Evolutionary conservation across 2,797 vertebrate genomes (phyloP), one percentile per base, ranked within the genome.

Genomic region (Siniperca scherzeri): DNA sequence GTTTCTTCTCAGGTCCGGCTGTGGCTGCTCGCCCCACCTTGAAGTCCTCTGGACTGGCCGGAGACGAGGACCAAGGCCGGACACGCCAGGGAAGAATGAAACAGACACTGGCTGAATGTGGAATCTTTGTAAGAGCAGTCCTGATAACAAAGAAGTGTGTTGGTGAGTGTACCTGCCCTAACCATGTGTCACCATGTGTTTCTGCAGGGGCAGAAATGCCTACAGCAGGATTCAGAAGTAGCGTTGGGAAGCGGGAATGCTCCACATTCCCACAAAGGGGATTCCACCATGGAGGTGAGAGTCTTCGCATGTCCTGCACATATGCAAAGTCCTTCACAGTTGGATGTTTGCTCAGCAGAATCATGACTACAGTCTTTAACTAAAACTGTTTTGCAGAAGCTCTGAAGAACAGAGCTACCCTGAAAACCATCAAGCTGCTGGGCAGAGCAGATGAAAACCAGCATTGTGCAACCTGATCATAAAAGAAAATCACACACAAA

Each of bases 231-330:
- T 85, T 81, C 79, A 87, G 80, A 90, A 90, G 84, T 86, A 83
- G 81, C 84, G 21, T 66, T 70, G 40, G 66, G 72, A 83, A 87
- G 79, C 67, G 56, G 86, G 86, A 95, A 94, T 83, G 77, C 78
- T 84, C 66, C 30, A 68, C 74, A 83, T 89, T 88, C 86, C 84
- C 87, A 92, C 89, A 91, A 88, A 93, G 88, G 81, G 89, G 87
- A 96, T 96, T 96, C 92, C 92, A 94, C 48, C 94, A 95, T 74
- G 68, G 80, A 93, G 84, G 93, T 95, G 94, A 95, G 89, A 96
- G 87, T 94, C 90, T 96, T 96, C 93, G 56, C 94, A 94, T 91
- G 86, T 94, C 81, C 84, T 87, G 87, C 89, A 91, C 85, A 95
- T 74, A 88, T 86, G 91, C 80, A 87, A 78, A 76, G 84, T 88